Evolutionary conservation across 2,888 invertebrate genomes (phyloP), one percentile per base, ranked within the genome.

Genomic region (Leptothorax acervorum): DNA sequence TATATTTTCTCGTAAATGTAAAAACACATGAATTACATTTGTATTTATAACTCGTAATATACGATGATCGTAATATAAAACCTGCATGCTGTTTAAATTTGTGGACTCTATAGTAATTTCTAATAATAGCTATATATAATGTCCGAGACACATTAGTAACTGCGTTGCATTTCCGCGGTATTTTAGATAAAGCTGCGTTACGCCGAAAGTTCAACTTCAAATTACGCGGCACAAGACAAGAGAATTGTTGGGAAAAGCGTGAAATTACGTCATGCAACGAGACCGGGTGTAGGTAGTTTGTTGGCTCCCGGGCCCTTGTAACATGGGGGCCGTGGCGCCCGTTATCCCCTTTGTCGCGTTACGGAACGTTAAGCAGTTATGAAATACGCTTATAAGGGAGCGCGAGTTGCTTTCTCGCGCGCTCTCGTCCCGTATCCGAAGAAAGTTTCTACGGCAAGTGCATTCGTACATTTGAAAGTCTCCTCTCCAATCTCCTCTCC

Each of bases 351-450:
- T 6, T 45, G 9, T 86, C 91, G 91, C 92, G 93, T 94, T 93
- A 94, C 93, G 93, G 94, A 92, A 93, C 93, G 93, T 92, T 93
- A 92, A 92, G 90, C 93, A 93, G 94, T 94, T 94, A 94, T 94
- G 94, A 94, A 94, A 94, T 94, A 93, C 92, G 90, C 92, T 92
- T 93, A 91, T 92, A 93, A 93, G 92, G 92, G 92, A 91, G 90
- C 90, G 89, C 35, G 2, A 86, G 85, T 89, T 90, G 62, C 94
- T 94, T 94, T 94, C 94, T 91, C 94, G 91, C 89, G 90, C 90
- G 91, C 91, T 91, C 90, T 87, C 91, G 89, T 87, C 86, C 86
- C 90, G 87, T 87, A 88, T 89, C 82, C 92, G 92, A 94, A 94
- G 94, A 94, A 94, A 94, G 94, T 94, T 94, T 91, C 90, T 89